Percentiles rank a stretch among this genome's conserved stretches.
These are phyloP conservation scores for Onthophagus sagittarius DNA, from an alignment of 2,888 invertebrate genomes.

Conservation along the genomic window DNA sequence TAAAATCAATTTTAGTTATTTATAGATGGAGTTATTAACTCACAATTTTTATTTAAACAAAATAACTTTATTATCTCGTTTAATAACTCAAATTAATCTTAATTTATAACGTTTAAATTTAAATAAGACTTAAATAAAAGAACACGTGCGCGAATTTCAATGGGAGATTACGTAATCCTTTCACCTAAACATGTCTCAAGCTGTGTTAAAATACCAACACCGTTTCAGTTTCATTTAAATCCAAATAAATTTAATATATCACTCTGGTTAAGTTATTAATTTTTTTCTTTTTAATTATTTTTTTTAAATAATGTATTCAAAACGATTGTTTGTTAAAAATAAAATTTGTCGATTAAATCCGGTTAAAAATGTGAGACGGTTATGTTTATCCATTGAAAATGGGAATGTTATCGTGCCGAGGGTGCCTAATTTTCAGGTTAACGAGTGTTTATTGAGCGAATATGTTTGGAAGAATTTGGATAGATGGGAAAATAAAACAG, in stretches of 20 bases:
- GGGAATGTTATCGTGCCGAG: constrained; percentile 27
- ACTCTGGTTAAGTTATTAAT: neutral
- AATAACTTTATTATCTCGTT: too few relatives aligned
- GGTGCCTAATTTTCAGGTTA: constrained; percentile 46
- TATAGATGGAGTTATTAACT: too few relatives aligned
- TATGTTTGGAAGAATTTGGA: constrained; percentile 61
- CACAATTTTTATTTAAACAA: too few relatives aligned
- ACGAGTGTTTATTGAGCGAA: constrained; percentile 56
- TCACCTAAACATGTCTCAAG: neutral
- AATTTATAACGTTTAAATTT: neutral
- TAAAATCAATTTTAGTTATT: too few relatives aligned
- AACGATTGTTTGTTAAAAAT: neutral
- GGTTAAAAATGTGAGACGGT: neutral
- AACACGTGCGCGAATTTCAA: neutral
- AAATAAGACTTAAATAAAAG: neutral
- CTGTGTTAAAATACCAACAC: neutral
- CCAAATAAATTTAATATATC: neutral
- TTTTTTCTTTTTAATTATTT: neutral
- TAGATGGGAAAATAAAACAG: constrained; percentile 61
- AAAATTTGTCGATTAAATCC: neutral
- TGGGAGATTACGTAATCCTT: neutral
- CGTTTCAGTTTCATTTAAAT: neutral
- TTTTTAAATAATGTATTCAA: neutral
- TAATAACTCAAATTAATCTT: neutral
- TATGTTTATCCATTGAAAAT: neutral